These are phyloP conservation scores for Parthenolecanium corni DNA, from an alignment of 2,888 invertebrate genomes.

Conservation along the genomic window DNA sequence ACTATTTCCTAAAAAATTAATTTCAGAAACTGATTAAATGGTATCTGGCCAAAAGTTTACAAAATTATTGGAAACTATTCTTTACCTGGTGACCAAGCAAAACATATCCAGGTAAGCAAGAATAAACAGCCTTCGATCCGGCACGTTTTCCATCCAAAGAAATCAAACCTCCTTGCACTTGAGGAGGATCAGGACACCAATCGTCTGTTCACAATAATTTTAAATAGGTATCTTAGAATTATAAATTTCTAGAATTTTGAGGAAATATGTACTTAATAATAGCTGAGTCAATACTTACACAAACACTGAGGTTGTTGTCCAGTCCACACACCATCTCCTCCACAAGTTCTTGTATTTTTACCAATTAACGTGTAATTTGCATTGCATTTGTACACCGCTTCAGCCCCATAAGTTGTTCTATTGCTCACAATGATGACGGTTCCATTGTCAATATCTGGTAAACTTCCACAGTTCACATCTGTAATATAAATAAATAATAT, in stretches of 20 bases:
- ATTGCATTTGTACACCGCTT: conserved; percentile 63
- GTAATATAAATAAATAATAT: conserved; percentile 31
- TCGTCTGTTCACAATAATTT: conserved; percentile 47
- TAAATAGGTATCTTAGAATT: no score
- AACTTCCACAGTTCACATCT: conserved; percentile 71
- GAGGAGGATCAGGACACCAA: conserved; percentile 76
- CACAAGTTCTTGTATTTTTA: conserved; percentile 54
- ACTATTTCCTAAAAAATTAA: conserved; percentile 51
- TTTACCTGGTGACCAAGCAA: conserved; percentile 68
- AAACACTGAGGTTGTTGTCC: conserved; percentile 31
- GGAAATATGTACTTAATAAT: no score
- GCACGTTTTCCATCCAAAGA: conserved; percentile 59
- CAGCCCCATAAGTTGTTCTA: conserved; percentile 67
- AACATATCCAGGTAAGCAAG: conserved; percentile 72
- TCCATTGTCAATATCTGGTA: conserved; percentile 61
- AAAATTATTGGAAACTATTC: conserved; percentile 22
- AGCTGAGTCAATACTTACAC: conserved; percentile 24
- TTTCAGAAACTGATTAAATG: background rate
- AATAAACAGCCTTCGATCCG: conserved; percentile 68
- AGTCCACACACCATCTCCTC: conserved; percentile 48
- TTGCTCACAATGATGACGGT: conserved; percentile 52
- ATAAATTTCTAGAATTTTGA: no score
- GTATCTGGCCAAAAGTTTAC: background rate
- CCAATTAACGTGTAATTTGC: conserved; percentile 78
- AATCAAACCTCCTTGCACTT: conserved; percentile 63